phyloP scores from a whole-genome alignment of 1,140 invertebrate genomes.

The Atta texana region DNA sequence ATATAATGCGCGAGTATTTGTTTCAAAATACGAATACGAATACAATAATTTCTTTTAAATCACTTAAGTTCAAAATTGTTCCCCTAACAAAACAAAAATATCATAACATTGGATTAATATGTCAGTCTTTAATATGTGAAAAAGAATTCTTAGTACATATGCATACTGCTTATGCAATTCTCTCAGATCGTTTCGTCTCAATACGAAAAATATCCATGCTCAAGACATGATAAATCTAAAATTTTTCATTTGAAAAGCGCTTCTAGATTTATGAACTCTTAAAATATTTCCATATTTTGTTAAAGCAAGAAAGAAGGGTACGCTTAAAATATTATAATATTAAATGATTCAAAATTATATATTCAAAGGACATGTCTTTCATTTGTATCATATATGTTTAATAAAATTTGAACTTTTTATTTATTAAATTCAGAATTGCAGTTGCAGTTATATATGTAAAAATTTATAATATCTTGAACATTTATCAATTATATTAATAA shows the following conservation, averaged over 20 bases:
- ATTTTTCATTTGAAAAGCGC: not conserved
- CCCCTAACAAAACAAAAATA: not conserved
- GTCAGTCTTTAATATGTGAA: not conserved
- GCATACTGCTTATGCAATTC: not conserved
- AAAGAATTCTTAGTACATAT: not conserved
- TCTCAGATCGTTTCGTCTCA: not conserved
- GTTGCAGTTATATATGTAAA: not conserved
- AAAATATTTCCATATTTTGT: not conserved
- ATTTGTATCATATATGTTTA: too few relatives aligned
- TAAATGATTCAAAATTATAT: too few relatives aligned
- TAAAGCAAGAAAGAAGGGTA: too few relatives aligned
- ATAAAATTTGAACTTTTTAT: not conserved
- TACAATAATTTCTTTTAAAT: conserved; percentile 6
- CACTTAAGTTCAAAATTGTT: not conserved
- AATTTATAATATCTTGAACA: not conserved
- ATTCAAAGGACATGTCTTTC: too few relatives aligned
- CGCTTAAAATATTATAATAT: too few relatives aligned
- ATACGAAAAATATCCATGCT: not conserved
- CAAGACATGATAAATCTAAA: conserved; percentile 3
- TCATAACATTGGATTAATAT: not conserved
- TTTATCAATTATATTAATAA: not conserved
- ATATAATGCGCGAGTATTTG: not conserved
- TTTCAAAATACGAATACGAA: not conserved
- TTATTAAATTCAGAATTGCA: not conserved
- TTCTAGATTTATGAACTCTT: conserved; percentile 5